Evolutionary conservation across 1,140 invertebrate genomes (phyloP).

Genomic region (Eupristina koningsbergeri): DNA sequence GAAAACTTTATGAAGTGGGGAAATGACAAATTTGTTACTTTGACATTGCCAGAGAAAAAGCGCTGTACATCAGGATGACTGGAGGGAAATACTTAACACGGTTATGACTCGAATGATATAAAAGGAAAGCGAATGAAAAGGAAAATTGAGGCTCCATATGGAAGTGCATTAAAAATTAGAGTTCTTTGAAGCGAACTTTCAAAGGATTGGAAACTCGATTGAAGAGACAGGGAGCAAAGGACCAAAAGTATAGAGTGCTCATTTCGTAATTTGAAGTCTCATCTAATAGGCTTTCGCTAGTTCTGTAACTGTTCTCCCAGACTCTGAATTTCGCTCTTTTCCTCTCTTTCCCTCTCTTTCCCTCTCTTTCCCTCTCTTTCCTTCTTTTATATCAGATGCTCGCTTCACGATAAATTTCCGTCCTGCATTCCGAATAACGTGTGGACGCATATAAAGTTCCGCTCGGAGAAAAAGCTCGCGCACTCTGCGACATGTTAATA

Average conservation of each 20-base stretch:
- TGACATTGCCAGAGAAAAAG: no score
- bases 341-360: no score
- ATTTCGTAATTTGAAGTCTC: not conserved
- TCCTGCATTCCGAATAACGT: not conserved
- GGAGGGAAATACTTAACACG: no score
- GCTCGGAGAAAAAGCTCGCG: not conserved
- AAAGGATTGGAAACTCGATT: no score
- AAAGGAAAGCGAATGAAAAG: not conserved
- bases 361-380: not conserved
- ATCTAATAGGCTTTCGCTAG: not conserved
- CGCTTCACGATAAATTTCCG: not conserved
- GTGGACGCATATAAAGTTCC: slow-evolving; percentile 23
- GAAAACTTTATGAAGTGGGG: no score
- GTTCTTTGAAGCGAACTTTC: no score
- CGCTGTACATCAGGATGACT: no score
- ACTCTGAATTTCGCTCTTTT: not conserved
- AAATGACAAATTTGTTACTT: no score
- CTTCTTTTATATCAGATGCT: not conserved
- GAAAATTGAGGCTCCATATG: no score
- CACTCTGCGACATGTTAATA: slow-evolving; percentile 28
- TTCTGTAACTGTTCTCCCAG: not conserved
- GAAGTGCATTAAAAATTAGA: no score
- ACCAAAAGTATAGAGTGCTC: not conserved
- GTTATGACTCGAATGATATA: not conserved
- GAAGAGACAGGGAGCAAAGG: no score